These are phyloP conservation scores for Pseudotriccus pelzelni DNA, from an alignment of 2,797 vertebrate genomes.

Conservation along the genomic window DNA sequence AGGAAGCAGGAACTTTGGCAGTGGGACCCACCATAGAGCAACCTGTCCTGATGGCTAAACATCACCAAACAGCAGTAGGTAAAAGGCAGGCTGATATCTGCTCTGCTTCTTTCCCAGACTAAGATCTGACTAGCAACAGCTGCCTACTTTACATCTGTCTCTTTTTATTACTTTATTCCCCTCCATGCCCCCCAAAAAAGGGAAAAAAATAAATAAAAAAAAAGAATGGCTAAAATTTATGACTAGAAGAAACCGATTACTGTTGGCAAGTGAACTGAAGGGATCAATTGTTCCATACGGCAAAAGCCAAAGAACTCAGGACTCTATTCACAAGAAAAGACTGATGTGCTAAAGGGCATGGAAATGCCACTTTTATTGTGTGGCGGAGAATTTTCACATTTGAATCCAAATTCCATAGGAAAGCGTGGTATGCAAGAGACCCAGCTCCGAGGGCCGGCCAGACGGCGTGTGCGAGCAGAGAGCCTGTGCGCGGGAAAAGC, in stretches of 20 bases:
- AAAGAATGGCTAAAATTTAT: conserved; percentile 75
- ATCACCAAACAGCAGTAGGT: conserved; percentile 31
- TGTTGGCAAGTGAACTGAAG: conserved; percentile 78
- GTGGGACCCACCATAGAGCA: neutral
- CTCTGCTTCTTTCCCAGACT: conserved; percentile 45
- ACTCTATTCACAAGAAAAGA: conserved; percentile 77
- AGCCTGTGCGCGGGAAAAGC: neutral
- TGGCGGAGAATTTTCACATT: conserved; percentile 71
- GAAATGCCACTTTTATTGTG: conserved; percentile 75
- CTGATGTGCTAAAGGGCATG: conserved; percentile 78
- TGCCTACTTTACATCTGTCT: conserved; percentile 66
- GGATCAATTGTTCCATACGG: conserved; percentile 80
- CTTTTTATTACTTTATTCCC: conserved; percentile 71
- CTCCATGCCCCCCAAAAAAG: neutral
- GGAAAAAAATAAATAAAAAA: neutral
- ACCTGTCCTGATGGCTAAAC: neutral
- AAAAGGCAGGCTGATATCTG: conserved; percentile 11
- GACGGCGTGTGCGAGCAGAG: conserved; percentile 8
- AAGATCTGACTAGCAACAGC: conserved; percentile 64
- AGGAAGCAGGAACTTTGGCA: neutral
- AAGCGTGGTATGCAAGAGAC: conserved; percentile 63
- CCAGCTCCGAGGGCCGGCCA: neutral
- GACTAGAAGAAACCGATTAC: conserved; percentile 73
- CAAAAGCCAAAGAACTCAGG: conserved; percentile 70
- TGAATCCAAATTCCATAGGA: conserved; percentile 75